Base-by-base conservation (phyloP, 2,888 invertebrate genomes). In the Caenorhabditis auriculariae region DNA sequence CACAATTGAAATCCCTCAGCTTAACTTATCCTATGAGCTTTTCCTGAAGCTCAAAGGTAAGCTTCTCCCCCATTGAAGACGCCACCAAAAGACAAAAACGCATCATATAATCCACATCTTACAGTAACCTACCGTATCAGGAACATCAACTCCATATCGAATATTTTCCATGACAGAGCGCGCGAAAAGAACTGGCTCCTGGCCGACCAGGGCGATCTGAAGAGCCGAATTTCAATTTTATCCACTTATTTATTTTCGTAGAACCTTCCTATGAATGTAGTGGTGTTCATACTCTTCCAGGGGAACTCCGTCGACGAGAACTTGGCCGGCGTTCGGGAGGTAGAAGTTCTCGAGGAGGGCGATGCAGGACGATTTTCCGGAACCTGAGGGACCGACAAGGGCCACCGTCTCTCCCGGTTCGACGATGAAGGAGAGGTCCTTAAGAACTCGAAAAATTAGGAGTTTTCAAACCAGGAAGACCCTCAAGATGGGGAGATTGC, bases 401-500 rank as follows among this genome's bases (percentile, higher is more conserved):
- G 84, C 84, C 21, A 84, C 82, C 15, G 83, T 81, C 72, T 84
- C 83, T 37, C 84, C 84, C 3, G 84, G 82, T 23, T 80, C 72
- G 19, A 84, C 83, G 2, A 70, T 75, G 72, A 84, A 84, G 4
- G 76, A 78, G 12, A 84, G 72, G 58, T 82, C 77, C 82, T 83
- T 68, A 15, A 63, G 12, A 27, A 3, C n/a, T 37, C n/a, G 12
- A 26, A 12, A 19, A 19, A 6, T 50, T 53, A 39, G 4, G 26
- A 9, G 7, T 41, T 19, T 17, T 19, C 9, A 9, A 41, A 19
- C 7, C 42, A 43, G 21, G 26, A 44, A 50, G 53, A 82, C 88
- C 59, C 88, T 87, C 7, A 93, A 84, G 9, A 93, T 89, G 49
- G 87, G 86, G 50, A 87, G 87, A 63, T 89, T 88, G 32, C 87